Evolutionary conservation across 2,888 invertebrate species (phyloP), one percentile per base, ranked within the genome.

Genomic region (Euphydryas editha): DNA sequence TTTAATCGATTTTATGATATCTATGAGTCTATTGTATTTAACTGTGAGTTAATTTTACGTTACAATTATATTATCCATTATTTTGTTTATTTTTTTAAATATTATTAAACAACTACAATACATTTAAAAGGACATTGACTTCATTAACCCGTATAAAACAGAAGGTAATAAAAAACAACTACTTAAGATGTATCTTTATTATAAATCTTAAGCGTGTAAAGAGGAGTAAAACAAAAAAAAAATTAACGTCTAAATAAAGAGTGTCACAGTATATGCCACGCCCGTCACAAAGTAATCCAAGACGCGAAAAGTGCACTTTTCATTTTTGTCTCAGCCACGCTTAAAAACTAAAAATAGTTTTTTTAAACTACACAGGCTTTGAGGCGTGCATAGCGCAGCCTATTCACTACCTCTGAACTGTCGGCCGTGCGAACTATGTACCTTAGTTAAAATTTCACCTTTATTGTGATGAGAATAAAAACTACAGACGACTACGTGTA

Each of bases 261-360:
- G 13, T 59, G 59, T 63, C 63, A 63, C 62, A 39, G 51, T 59
- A 64, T 54, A 58, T 42, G 30, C 58, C 24, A 57, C 56, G 49
- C 39, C 46, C 49, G 49, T 51, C 49, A 24, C 36, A 54, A 59
- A 59, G 69, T 67, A 64, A 61, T 54, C 18, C 49, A 57, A 69
- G 62, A 60, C 17, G 60, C 63, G 61, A 64, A 61, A 65, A 61
- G 39, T 64, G 56, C 64, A 61, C 61, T 68, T 68, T 63, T 58
- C 63, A 61, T 67, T 69, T 67, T 69, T 65, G 62, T 70, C 62
- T 67, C 64, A 24, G 61, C 61, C 49, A 64, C 59, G 59, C 65
- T 56, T 54, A 62, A 68, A 67, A 49, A 65, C 69, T 70, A 70
- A 65, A 70, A 70, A 70, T 67, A 65, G 67, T 67, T 68, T 68